Evolutionary conservation across 2,888 invertebrate species (phyloP).

Genomic region (Aleiodes alternator): DNA sequence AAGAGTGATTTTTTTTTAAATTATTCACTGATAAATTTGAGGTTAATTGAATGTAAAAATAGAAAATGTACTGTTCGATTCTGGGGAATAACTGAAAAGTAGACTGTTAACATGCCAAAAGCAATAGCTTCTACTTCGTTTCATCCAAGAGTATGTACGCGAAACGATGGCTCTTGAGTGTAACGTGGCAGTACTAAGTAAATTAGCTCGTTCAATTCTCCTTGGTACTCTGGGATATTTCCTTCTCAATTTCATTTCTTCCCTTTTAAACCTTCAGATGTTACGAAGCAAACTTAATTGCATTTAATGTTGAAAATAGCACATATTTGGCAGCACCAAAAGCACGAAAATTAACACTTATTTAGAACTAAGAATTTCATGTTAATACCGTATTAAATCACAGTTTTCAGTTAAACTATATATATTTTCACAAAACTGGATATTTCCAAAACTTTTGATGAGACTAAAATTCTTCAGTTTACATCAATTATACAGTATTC

Average conservation of each 20-base stretch:
- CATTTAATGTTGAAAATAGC: conserved; percentile 31
- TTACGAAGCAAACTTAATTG: conserved; percentile 21
- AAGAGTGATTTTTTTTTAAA: too few relatives aligned
- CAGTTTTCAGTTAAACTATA: conserved; percentile 5
- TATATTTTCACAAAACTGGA: not conserved
- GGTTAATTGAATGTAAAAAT: not conserved
- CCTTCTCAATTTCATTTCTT: conserved; percentile 25
- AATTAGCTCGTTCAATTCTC: conserved; percentile 45
- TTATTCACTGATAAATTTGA: too few relatives aligned
- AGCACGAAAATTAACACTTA: conserved; percentile 9
- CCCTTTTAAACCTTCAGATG: conserved; percentile 18
- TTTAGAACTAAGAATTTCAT: conserved; percentile 7
- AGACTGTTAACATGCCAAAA: conserved; percentile 31
- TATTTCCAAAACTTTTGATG: conserved; percentile 9
- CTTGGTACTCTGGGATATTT: not conserved
- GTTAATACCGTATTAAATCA: conserved; percentile 8
- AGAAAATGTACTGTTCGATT: not conserved
- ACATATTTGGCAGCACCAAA: not conserved
- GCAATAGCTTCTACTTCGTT: conserved; percentile 41
- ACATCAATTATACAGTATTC: conserved; percentile 16
- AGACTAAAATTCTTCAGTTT: conserved; percentile 3
- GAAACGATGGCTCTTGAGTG: conserved; percentile 41
- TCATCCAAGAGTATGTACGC: conserved; percentile 26
- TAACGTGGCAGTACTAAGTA: conserved; percentile 43
- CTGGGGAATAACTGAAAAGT: conserved; percentile 38